A percentile compares a stretch with the other conserved stretches of the same genome.
phyloP scores from a whole-genome alignment of 2,888 invertebrate genomes.

The Galerucella calmariensis region DNA sequence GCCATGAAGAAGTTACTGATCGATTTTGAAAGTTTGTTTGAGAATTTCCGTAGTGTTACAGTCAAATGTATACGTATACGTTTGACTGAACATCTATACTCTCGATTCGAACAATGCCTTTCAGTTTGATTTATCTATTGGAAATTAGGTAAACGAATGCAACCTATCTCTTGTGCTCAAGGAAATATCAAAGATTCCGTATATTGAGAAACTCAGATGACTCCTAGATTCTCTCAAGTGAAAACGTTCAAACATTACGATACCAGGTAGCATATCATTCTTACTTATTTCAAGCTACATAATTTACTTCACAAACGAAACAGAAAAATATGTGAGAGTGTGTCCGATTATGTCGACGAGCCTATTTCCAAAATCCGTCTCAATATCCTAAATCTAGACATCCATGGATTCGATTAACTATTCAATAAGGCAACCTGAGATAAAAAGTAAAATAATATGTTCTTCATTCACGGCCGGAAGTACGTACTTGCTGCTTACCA shows the following conservation, averaged over 20 bases:
- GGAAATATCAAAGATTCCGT: conserved; percentile 4
- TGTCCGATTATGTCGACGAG: no score
- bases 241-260: neutral
- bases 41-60: conserved; percentile 24
- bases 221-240: neutral
- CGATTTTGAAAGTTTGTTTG: conserved; percentile 25
- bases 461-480: no score
- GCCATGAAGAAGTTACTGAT: conserved; percentile 27
- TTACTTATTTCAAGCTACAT: no score
- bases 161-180: neutral
- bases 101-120: conserved; percentile 26
- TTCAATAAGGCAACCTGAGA: no score
- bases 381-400: no score
- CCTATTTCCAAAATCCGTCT: no score
- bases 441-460: no score
- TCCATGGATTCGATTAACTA: no score
- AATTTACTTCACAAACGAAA: no score
- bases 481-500: no score
- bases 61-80: conserved; percentile 3
- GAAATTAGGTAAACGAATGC: conserved; percentile 21
- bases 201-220: neutral
- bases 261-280: neutral
- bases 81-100: conserved; percentile 26
- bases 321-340: no score
- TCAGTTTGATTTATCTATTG: conserved; percentile 24